Percentiles rank a stretch among this genome's conserved stretches.
phyloP scores from a whole-genome alignment of 2,113 vertebrate genomes.

The Antennarius striatus region DNA sequence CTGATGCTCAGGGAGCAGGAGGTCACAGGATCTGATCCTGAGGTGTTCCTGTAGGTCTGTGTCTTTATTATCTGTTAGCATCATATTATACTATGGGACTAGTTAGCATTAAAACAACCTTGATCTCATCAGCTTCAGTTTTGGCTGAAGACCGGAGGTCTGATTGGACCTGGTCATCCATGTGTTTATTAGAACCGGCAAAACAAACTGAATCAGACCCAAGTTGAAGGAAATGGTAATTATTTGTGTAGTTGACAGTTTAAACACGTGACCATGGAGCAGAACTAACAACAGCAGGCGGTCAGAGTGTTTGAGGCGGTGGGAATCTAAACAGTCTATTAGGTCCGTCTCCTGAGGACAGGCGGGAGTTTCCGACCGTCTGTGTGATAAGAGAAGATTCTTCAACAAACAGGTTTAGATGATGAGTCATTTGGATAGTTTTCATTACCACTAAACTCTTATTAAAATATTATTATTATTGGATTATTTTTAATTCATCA shows the following conservation, averaged over 20 bases:
- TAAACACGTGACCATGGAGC: not conserved
- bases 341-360: conserved; percentile 35
- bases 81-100: not conserved
- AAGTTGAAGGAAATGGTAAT: not conserved
- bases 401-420: not conserved
- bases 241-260: not conserved
- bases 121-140: too few species aligned
- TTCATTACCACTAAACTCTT: too few species aligned
- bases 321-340: conserved; percentile 56
- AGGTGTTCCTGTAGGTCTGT: too few species aligned
- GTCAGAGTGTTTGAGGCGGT: not conserved
- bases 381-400: conserved; percentile 19
- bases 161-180: too few species aligned
- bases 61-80: not conserved
- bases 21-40: too few species aligned
- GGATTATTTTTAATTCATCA: too few species aligned
- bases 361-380: conserved; percentile 33
- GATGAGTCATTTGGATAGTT: not conserved
- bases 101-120: too few species aligned
- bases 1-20: too few species aligned
- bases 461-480: too few species aligned
- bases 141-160: too few species aligned
- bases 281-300: not conserved
- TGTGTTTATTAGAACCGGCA: not conserved
- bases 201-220: not conserved